Evolutionary conservation across 2,113 vertebrate species (phyloP), one percentile per base, ranked within the genome.

Genomic region (Rhinolophus sinicus): DNA sequence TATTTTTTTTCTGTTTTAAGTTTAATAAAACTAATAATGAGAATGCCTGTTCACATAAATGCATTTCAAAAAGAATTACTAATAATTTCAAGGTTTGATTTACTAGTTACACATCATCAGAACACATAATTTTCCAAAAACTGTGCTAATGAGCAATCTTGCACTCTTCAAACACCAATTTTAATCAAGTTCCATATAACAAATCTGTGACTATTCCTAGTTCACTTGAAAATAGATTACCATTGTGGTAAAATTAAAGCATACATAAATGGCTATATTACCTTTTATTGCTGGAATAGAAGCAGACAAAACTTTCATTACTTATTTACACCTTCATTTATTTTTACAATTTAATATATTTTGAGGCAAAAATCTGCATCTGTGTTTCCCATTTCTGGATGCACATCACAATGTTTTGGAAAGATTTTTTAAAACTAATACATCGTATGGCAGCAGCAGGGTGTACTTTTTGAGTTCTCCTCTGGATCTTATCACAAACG

Each of bases 101-200:
- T 96, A 96, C 69, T 70, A 95, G 90, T 96, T 96, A 82, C 33
- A 93, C 69, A 95, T 94, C 91, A 93, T 85, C 47, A 94, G 88
- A 95, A 93, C 44, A 81, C 60, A 76, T 67, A 88, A 65, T 94
- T 92, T 97, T 96, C 65, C n/a, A 90, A 84, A 96, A 81, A 50
- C 24, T 82, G 62, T 84, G 38, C 58, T 86, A 95, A 95, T 91
- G 92, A 93, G 84, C 65, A 97, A 73, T 87, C 82, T 70, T 95
- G 35, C 4, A 69, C 65, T 97, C 82, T 88, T 94, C 67, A 97
- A 89, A 89, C n/a, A 95, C 35, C 30, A 91, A 52, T 95, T 97
- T 97, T 95, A 96, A 96, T 94, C 97, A 96, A 81, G 65, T 95
- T 26, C 19, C 30, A 38, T 60, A 85, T 78, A 72, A 88, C 8